Evolutionary conservation across 2,113 vertebrate species (phyloP).

Genomic region (Myiozetetes cayanensis): DNA sequence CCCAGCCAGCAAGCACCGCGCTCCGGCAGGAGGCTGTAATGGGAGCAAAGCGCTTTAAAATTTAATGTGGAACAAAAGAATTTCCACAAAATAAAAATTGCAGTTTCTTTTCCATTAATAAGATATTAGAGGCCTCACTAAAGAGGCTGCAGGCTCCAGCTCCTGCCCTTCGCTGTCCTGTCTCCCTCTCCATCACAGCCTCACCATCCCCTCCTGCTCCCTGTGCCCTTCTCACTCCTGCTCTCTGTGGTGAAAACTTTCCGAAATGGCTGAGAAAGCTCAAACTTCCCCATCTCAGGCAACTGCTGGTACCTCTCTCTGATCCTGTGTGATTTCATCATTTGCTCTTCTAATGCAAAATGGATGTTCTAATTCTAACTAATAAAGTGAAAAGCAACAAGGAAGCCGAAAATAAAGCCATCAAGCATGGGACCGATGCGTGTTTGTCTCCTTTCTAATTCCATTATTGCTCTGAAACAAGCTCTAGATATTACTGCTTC

Average conservation of each 20-base stretch:
- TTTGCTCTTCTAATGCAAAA: constrained; percentile 36
- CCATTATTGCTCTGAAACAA: constrained; percentile 56
- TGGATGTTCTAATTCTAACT: constrained; percentile 30
- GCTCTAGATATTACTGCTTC: neutral
- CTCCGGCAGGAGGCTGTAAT: neutral
- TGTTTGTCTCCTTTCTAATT: constrained; percentile 46
- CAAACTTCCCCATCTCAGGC: neutral
- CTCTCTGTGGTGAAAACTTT: neutral
- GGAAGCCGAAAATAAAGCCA: constrained; percentile 32
- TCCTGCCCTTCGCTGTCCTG: neutral
- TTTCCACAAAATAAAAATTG: constrained; percentile 49
- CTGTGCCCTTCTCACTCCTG: neutral
- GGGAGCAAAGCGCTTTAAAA: constrained; percentile 36
- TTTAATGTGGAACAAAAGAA: constrained; percentile 51
- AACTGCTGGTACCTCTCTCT: neutral
- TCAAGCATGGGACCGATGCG: constrained; percentile 14
- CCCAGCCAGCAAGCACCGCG: neutral
- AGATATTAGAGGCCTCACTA: neutral
- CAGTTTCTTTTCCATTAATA: constrained; percentile 51
- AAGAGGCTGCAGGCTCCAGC: constrained; percentile 11
- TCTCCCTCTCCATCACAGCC: neutral
- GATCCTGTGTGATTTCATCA: constrained; percentile 9
- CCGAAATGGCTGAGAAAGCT: neutral
- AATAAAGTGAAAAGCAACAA: constrained; percentile 42
- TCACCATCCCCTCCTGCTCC: neutral